Evolutionary conservation across 2,888 invertebrate species (phyloP).

Genomic region (Loripinus fragilis): DNA sequence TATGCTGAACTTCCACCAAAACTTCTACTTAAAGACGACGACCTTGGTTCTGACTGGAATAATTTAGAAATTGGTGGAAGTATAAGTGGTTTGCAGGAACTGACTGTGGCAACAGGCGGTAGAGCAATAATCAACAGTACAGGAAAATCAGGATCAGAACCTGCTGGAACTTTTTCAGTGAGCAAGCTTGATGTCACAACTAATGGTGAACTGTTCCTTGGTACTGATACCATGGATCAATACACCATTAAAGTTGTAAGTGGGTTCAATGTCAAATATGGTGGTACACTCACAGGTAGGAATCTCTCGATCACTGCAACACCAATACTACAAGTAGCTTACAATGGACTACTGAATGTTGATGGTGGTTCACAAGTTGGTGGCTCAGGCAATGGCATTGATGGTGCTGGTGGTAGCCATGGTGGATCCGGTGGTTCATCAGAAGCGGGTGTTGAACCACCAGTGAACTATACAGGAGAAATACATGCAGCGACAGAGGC

Average conservation of each 20-base stretch:
- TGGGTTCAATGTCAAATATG: slow-evolving; percentile 64
- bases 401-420: slow-evolving; percentile 67
- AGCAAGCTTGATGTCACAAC: slow-evolving; percentile 65
- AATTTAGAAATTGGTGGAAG: slow-evolving; percentile 67
- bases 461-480: slow-evolving; percentile 46
- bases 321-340: slow-evolving; percentile 64
- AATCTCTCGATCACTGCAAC: slow-evolving; percentile 51
- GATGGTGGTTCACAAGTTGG: slow-evolving; percentile 50
- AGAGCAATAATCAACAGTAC: slow-evolving; percentile 56
- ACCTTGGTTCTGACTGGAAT: slow-evolving; percentile 36
- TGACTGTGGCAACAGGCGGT: slow-evolving; percentile 67
- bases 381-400: slow-evolving; percentile 53
- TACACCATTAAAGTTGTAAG: slow-evolving; percentile 57
- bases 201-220: slow-evolving; percentile 63
- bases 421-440: slow-evolving; percentile 71
- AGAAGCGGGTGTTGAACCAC: slow-evolving; percentile 27
- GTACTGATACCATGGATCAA: slow-evolving; percentile 43
- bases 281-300: slow-evolving; percentile 57
- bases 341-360: slow-evolving; percentile 57
- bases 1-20: slow-evolving; percentile 63
- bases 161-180: slow-evolving; percentile 60
- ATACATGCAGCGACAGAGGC: slow-evolving; percentile 34
- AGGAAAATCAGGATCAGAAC: slow-evolving; percentile 56
- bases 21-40: slow-evolving; percentile 62
- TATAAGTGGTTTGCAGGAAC: slow-evolving; percentile 60